These are phyloP conservation scores for Drosophila parvula DNA, from an alignment of 1,140 invertebrate genomes.

Conservation along the genomic window DNA sequence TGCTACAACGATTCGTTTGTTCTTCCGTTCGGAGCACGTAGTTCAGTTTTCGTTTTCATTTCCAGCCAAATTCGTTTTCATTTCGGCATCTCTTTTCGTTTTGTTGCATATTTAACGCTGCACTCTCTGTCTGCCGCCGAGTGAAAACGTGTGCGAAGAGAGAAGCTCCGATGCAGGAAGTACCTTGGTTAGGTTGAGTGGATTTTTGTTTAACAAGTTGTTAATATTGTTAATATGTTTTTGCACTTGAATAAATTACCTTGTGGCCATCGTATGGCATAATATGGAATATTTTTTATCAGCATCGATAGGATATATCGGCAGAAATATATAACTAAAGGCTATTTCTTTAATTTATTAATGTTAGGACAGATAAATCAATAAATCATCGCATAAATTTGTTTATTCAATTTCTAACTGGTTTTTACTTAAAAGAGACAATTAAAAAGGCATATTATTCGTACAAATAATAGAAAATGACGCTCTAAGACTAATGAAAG, in stretches of 20 bases:
- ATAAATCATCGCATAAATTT: conserved; percentile 64
- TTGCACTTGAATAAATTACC: conserved; percentile 9
- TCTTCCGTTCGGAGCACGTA: conserved; percentile 57
- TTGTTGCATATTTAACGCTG: conserved; percentile 30
- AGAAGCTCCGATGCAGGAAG: conserved; percentile 58
- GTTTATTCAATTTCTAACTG: conserved; percentile 74
- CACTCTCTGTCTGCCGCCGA: conserved; percentile 34
- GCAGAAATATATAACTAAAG: background rate
- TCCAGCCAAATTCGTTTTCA: conserved; percentile 45
- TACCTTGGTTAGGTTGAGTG: conserved; percentile 22
- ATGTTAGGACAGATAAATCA: background rate
- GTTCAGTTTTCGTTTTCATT: conserved; percentile 40
- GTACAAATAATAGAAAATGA: conserved; percentile 58
- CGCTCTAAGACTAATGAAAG: conserved; percentile 59
- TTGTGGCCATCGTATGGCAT: background rate
- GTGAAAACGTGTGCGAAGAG: conserved; percentile 60
- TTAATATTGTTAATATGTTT: conserved; percentile 2
- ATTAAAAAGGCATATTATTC: conserved; percentile 61
- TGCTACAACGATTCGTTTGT: conserved; percentile 24
- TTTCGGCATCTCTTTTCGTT: conserved; percentile 27
- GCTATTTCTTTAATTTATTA: background rate
- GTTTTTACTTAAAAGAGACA: conserved; percentile 64
- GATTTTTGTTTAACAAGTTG: conserved; percentile 6
- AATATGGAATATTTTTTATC: background rate
- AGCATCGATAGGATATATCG: too few relatives aligned